These are phyloP conservation scores for Eupeodes luniger DNA, from an alignment of 2,888 invertebrate species.

Conservation along the genomic window DNA sequence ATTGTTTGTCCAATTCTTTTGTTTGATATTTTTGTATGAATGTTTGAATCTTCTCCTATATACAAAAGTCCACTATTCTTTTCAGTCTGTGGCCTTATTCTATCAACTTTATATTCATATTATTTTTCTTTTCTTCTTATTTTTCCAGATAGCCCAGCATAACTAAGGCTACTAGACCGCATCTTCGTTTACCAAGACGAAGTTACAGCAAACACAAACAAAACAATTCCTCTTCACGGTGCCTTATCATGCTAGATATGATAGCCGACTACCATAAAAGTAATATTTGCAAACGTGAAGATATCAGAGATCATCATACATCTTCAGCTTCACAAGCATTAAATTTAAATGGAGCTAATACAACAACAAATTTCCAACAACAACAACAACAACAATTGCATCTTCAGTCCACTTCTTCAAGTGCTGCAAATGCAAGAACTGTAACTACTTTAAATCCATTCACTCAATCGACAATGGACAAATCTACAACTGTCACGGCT, in stretches of 20 bases:
- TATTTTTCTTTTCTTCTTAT: not conserved
- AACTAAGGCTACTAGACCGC: constrained; percentile 27
- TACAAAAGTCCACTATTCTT: too few relatives aligned
- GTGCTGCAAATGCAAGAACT: constrained; percentile 20
- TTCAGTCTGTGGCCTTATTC: too few relatives aligned
- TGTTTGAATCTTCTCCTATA: too few relatives aligned
- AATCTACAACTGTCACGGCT: constrained; percentile 35
- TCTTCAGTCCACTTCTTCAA: constrained; percentile 28
- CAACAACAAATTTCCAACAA: constrained; percentile 30
- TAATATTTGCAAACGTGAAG: constrained; percentile 64
- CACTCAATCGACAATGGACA: constrained; percentile 53
- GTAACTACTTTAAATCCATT: constrained; percentile 27
- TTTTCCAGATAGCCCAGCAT: constrained; percentile 44
- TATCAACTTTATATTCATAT: not conserved
- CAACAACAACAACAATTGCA: constrained; percentile 19
- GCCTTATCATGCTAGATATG: constrained; percentile 71
- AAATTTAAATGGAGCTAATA: constrained; percentile 38
- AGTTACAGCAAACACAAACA: not conserved
- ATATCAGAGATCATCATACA: constrained; percentile 32
- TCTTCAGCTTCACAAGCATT: constrained; percentile 3
- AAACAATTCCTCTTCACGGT: constrained; percentile 41
- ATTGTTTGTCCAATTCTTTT: too few relatives aligned
- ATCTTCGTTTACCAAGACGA: not conserved
- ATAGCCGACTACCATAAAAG: constrained; percentile 63
- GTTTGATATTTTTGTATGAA: too few relatives aligned